These are phyloP conservation scores for Apodemia duryi DNA, from an alignment of 2,888 invertebrate species.

Conservation along the genomic window DNA sequence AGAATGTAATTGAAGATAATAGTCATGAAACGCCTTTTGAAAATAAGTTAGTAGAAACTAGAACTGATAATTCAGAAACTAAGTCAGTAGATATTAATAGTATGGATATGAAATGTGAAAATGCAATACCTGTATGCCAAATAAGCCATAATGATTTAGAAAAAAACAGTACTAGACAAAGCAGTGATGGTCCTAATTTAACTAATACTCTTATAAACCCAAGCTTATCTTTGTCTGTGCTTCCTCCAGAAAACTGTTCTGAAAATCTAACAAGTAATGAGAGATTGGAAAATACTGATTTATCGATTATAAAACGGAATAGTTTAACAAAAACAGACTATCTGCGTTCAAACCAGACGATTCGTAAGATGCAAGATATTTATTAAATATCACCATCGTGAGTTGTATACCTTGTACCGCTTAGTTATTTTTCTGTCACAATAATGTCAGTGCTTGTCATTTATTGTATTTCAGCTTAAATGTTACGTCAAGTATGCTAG, in stretches of 20 bases:
- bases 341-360: too few species aligned
- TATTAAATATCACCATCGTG: too few species aligned
- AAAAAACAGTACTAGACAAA: slow-evolving; percentile 6
- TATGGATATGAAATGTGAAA: slow-evolving; percentile 34
- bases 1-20: slow-evolving; percentile 62
- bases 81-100: slow-evolving; percentile 63
- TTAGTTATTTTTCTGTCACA: too few species aligned
- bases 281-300: neutral
- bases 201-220: neutral
- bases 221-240: neutral
- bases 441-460: too few species aligned
- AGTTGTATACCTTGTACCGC: too few species aligned
- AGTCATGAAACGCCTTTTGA: slow-evolving; percentile 62
- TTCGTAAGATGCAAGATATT: too few species aligned
- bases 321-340: neutral
- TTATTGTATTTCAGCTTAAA: too few species aligned
- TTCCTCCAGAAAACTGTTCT: neutral
- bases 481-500: too few species aligned
- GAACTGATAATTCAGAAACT: slow-evolving; percentile 62
- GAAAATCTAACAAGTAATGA: neutral
- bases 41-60: slow-evolving; percentile 57
- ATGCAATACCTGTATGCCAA: slow-evolving; percentile 25
- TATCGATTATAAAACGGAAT: neutral
- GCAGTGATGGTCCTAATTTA: neutral
- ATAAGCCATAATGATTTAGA: slow-evolving; percentile 19